phyloP scores from a whole-genome alignment of 2,888 invertebrate genomes.

The Athalia cordata region DNA sequence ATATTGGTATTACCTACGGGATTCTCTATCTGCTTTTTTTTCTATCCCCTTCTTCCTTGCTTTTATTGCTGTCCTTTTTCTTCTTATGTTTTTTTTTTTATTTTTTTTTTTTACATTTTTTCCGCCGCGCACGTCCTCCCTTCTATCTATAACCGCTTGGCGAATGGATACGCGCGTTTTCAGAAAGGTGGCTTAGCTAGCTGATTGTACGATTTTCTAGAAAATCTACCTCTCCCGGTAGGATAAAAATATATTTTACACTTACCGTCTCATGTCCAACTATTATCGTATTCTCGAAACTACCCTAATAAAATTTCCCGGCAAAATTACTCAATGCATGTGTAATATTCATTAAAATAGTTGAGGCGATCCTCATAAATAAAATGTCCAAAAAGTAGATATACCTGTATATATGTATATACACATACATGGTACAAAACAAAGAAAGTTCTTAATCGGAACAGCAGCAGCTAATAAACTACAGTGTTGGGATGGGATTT shows the following conservation, averaged over 20 bases:
- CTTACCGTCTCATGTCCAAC: background rate
- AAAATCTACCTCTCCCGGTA: background rate
- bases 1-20: background rate
- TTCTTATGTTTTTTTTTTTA: background rate
- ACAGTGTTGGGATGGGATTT: too few relatives aligned
- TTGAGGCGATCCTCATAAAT: too few relatives aligned
- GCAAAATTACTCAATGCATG: too few relatives aligned
- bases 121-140: background rate
- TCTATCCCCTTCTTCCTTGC: background rate
- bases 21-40: background rate
- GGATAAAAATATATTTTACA: background rate
- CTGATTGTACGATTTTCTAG: constrained; percentile 30
- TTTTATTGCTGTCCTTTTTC: background rate
- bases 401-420: too few relatives aligned
- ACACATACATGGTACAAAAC: too few relatives aligned
- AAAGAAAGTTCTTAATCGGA: too few relatives aligned
- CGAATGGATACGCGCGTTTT: too few relatives aligned
- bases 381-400: too few relatives aligned
- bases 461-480: too few relatives aligned
- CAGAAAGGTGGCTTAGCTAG: constrained; percentile 9
- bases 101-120: background rate
- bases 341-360: too few relatives aligned
- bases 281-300: too few relatives aligned
- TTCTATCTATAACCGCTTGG: background rate
- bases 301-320: too few relatives aligned